phyloP scores from a whole-genome alignment of 2,113 vertebrate species.

The Petromus typicus region DNA sequence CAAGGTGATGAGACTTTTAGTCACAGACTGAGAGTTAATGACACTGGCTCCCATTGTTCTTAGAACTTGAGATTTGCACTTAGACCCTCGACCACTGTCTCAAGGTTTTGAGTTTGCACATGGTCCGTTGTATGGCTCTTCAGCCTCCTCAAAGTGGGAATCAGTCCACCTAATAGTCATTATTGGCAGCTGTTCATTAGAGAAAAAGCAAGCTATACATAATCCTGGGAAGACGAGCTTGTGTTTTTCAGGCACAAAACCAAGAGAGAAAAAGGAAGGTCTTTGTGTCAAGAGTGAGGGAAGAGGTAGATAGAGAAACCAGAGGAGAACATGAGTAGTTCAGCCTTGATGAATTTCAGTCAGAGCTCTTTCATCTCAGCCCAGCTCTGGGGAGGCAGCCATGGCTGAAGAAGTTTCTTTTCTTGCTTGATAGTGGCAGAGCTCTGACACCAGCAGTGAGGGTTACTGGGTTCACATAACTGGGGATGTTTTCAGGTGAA shows the following conservation, averaged over 20 bases:
- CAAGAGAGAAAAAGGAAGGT: background rate
- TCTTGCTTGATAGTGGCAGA: background rate
- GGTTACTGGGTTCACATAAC: background rate
- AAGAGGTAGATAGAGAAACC: fast-evolving
- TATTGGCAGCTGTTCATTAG: background rate
- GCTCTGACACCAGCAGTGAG: background rate
- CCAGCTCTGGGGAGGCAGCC: fast-evolving
- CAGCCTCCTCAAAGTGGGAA: background rate
- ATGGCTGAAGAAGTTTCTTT: background rate
- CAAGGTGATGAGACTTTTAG: background rate
- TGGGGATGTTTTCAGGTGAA: background rate
- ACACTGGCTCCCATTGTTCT: background rate
- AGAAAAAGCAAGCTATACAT: background rate
- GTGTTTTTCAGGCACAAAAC: fast-evolving
- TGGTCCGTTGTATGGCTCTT: background rate
- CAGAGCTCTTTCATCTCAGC: too few species aligned
- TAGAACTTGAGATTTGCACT: background rate
- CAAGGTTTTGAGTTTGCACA: fast-evolving
- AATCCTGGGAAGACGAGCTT: background rate
- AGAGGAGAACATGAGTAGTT: background rate
- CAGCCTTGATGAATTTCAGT: background rate
- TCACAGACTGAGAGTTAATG: background rate
- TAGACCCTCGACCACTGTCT: fast-evolving
- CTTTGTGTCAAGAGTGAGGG: background rate
- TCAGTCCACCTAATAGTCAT: background rate